These are phyloP conservation scores for Drosophila tripunctata DNA, from an alignment of 2,888 invertebrate genomes.

Conservation along the genomic window DNA sequence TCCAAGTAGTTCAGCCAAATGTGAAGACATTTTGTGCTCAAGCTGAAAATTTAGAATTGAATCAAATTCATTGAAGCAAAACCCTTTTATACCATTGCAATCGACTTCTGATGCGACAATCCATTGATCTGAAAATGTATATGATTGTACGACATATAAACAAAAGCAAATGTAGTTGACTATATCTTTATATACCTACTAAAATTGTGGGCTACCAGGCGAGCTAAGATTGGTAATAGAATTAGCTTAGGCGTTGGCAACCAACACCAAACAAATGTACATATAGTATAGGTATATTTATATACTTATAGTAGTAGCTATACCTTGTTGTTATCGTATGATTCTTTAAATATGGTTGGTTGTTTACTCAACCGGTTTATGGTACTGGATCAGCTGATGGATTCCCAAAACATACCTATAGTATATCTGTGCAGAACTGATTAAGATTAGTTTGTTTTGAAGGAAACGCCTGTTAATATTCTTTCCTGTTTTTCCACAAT, in stretches of 20 bases:
- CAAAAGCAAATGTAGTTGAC: constrained; percentile 9
- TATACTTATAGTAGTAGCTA: too few species aligned
- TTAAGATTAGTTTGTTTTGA: not conserved
- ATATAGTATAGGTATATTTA: not conserved
- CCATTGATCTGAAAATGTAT: constrained; percentile 24
- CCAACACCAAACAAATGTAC: not conserved
- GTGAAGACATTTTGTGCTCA: constrained; percentile 32
- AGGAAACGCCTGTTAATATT: constrained; percentile 1
- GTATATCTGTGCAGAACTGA: constrained; percentile 1
- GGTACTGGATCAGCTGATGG: constrained; percentile 28
- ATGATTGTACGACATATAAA: constrained; percentile 25
- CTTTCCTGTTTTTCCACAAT: too few species aligned
- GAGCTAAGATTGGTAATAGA: constrained; percentile 47
- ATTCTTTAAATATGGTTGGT: not conserved
- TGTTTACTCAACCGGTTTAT: not conserved
- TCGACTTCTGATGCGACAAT: not conserved
- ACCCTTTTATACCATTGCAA: constrained; percentile 32
- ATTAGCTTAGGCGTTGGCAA: constrained; percentile 27
- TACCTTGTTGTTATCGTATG: constrained; percentile 7
- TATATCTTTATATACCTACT: not conserved
- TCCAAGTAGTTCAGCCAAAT: constrained; percentile 48
- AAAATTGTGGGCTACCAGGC: constrained; percentile 1
- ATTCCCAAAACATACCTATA: not conserved
- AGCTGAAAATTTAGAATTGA: not conserved
- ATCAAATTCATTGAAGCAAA: constrained; percentile 12